These are phyloP conservation scores for Suncus etruscus DNA, from an alignment of 2,113 vertebrate genomes.

Conservation along the genomic window DNA sequence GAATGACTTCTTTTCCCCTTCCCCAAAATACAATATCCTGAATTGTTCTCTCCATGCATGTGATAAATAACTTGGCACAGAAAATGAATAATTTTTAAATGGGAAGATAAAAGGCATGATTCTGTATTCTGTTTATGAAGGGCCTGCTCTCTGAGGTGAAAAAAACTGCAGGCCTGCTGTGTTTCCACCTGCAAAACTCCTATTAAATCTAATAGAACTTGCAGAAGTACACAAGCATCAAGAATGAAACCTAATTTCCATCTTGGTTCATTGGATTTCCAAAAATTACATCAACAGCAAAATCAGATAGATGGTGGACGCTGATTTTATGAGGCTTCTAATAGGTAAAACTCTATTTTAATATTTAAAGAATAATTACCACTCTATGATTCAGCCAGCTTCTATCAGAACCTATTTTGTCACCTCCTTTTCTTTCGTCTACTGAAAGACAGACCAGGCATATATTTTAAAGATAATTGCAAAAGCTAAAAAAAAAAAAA, in stretches of 20 bases:
- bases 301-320: constrained; percentile 57
- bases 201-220: constrained; percentile 72
- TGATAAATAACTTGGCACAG: constrained; percentile 64
- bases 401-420: not conserved
- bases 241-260: constrained; percentile 75
- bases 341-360: constrained; percentile 51
- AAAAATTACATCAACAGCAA: constrained; percentile 63
- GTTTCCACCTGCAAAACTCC: constrained; percentile 71
- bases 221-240: not conserved
- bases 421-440: not conserved
- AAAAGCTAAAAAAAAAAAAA: not conserved
- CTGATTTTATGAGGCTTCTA: constrained; percentile 58
- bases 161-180: constrained; percentile 55
- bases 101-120: constrained; percentile 33
- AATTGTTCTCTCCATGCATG: constrained; percentile 10
- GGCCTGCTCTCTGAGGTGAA: constrained; percentile 54
- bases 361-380: constrained; percentile 52
- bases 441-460: not conserved
- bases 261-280: constrained; percentile 55
- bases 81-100: constrained; percentile 69
- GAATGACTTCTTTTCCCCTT: constrained; percentile 66
- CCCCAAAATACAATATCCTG: constrained; percentile 64
- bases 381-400: not conserved
- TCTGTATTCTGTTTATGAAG: constrained; percentile 36
- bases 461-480: constrained; percentile 18